phyloP scores from a whole-genome alignment of 2,113 vertebrate species.

The Salvelinus sp. region DNA sequence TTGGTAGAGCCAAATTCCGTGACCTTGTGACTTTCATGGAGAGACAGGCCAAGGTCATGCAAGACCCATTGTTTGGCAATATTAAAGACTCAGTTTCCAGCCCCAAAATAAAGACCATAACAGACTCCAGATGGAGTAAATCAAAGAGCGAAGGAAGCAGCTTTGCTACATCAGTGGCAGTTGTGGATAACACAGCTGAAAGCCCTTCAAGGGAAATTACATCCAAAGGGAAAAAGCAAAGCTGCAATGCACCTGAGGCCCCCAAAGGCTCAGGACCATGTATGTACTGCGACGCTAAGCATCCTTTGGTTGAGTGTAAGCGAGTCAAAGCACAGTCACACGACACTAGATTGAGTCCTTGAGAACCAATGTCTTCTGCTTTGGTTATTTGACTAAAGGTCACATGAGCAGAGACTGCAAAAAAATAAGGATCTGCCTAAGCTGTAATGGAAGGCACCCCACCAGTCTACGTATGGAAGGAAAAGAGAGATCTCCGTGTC shows the following conservation, averaged over 20 bases:
- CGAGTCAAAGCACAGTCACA: neutral
- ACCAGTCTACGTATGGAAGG: neutral
- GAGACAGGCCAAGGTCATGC: neutral
- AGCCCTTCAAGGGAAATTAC: neutral
- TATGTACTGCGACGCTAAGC: neutral
- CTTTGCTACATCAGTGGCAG: conserved; percentile 7
- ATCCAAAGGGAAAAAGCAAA: neutral
- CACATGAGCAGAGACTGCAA: conserved; percentile 11
- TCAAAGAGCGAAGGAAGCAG: neutral
- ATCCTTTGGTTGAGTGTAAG: neutral
- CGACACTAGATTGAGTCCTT: conserved; percentile 4
- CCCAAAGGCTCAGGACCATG: neutral
- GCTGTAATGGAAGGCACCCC: neutral
- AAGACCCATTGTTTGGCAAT: conserved; percentile 16
- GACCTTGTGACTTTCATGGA: conserved; percentile 8
- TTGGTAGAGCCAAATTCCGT: neutral
- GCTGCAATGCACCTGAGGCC: neutral
- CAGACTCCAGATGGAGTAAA: neutral
- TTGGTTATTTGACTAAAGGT: conserved; percentile 4
- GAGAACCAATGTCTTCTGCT: conserved; percentile 1
- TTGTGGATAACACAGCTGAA: neutral
- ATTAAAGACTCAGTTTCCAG: neutral
- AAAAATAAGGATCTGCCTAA: neutral
- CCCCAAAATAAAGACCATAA: neutral
- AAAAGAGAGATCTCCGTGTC: too few relatives aligned